Evolutionary conservation across 37 sponge, comb jelly and placozoan species (phyloP).

Genomic region (Mnemiopsis leidyi): DNA sequence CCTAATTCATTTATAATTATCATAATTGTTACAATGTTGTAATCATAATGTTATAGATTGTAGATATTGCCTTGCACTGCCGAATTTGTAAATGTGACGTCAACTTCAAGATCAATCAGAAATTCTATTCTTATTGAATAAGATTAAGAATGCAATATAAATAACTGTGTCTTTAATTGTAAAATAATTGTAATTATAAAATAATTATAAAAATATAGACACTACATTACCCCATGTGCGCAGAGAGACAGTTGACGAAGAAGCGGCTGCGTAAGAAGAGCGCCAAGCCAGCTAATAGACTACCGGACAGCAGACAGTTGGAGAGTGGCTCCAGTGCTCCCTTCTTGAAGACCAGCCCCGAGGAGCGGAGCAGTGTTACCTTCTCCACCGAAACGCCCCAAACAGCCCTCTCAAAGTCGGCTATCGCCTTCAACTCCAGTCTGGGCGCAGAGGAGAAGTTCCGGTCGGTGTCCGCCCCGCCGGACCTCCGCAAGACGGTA

Average conservation of each 20-base stretch:
- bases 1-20: no score
- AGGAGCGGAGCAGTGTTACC: conserved; percentile 42
- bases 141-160: no score
- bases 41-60: no score
- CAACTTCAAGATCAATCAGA: no score
- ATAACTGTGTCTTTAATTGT: no score
- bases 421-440: conserved; percentile 9
- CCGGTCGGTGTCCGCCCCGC: conserved; percentile 24
- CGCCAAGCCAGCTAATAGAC: background rate
- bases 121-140: no score
- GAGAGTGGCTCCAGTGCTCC: background rate
- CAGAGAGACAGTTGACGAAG: background rate
- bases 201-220: no score
- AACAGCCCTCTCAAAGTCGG: conserved; percentile 37
- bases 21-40: no score
- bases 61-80: no score
- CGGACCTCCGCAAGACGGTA: conserved; percentile 16
- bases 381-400: background rate
- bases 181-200: no score
- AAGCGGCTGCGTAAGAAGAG: background rate
- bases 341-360: background rate
- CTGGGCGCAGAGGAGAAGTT: background rate
- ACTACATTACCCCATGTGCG: no score
- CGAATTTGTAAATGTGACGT: no score
- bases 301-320: background rate